Base-by-base conservation (phyloP, 2,113 vertebrate species). In the Anas platyrhynchos region DNA sequence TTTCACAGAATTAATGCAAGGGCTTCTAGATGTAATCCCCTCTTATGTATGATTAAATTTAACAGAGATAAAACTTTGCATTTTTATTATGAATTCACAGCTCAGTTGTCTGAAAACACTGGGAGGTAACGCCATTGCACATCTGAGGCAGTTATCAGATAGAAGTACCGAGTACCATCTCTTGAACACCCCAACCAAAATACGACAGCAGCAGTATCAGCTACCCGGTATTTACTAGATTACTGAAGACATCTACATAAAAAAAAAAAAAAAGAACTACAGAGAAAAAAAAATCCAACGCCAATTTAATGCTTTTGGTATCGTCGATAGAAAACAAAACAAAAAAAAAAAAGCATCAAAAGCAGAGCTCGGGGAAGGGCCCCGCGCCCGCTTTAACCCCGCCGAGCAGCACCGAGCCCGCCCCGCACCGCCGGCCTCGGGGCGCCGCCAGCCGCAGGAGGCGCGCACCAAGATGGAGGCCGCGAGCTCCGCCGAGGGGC, bases 231-330 rank as follows among this genome's bases (percentile, higher is more conserved):
- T 6, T 8, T 20, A 4, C 61, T 6, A 8, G 1, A 11, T 6
- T 0, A 32, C 4, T 0, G 6, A 58, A 34, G n/a, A 27, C 8
- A 73, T 21, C 2, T 16, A 31, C 0, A 1, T 6, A 10, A 41
- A 31, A 38, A 82, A 74, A 6, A 82, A 1, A 2, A 55, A 56
- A 56, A 56, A 31, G 14, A 66, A 16, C 22, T 34, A 34, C 7
- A 34, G 15, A 16, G 7, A 27, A 50, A 50, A 18, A 34, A 50
- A 34, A 23, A 36, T 27, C 22, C 32, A 34, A 11, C 7, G n/a
- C 12, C 46, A 34, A 26, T n/a, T 69, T n/a, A n/a, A 34, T 8
- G 10, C 46, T 13, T 20, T 36, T 27, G 13, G 8, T 5, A 27
- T 13, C 1, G 26, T 2, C 4, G 2, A 9, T 0, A 0, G 38